A percentile compares a stretch with the other conserved stretches of the same genome.
phyloP scores from a whole-genome alignment of 2,797 vertebrate species.

The Calcarius lapponicus region DNA sequence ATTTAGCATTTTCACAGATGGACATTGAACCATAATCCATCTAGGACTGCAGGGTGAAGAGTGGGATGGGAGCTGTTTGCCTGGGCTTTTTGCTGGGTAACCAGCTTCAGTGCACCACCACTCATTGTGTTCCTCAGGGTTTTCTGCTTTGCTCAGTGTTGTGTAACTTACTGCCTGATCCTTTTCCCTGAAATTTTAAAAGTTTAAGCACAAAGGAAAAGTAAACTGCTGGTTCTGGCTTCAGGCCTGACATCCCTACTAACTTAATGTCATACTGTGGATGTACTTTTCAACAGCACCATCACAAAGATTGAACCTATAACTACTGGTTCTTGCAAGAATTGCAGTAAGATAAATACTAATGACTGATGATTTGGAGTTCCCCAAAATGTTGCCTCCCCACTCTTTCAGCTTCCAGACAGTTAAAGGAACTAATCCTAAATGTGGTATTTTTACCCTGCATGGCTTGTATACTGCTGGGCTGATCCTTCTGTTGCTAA shows the following conservation, averaged over 20 bases:
- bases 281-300: neutral
- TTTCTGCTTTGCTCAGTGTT: neutral
- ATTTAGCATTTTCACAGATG: constrained; percentile 56
- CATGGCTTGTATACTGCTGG: neutral
- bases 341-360: neutral
- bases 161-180: neutral
- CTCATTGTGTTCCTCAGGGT: neutral
- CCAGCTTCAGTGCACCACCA: neutral
- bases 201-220: neutral
- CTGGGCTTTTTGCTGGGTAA: neutral
- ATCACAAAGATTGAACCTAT: neutral
- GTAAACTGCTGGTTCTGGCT: neutral
- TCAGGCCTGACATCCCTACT: neutral
- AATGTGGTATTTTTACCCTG: neutral
- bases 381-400: neutral
- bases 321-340: neutral
- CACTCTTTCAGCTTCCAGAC: neutral
- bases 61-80: neutral
- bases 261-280: neutral
- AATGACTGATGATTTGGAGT: neutral
- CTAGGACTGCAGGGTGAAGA: neutral
- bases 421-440: neutral
- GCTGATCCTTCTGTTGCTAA: neutral
- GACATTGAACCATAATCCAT: neutral
- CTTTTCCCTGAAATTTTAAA: neutral